phyloP scores from a whole-genome alignment of 2,113 vertebrate genomes.

The Myotis lucifugus region DNA sequence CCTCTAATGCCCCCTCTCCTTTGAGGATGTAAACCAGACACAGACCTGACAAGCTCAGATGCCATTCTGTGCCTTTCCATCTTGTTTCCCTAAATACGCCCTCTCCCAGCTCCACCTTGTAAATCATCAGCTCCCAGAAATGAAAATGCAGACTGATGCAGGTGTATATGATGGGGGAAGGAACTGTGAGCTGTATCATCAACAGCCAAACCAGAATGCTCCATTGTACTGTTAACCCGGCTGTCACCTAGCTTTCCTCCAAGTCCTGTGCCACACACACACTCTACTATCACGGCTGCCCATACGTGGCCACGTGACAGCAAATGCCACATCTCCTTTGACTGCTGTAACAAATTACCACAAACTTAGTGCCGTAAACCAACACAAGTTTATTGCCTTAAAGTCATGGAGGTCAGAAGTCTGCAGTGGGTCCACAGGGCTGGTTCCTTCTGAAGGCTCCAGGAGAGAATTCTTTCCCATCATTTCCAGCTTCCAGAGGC shows the following conservation, averaged over 20 bases:
- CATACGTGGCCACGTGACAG: fast-evolving
- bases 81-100: not conserved
- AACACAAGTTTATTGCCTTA: not conserved
- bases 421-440: not conserved
- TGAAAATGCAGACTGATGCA: not conserved
- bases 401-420: not conserved
- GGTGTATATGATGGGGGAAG: no score
- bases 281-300: not conserved
- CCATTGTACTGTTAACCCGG: not conserved
- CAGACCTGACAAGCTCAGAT: not conserved
- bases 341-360: not conserved
- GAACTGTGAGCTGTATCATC: not conserved
- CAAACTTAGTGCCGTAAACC: not conserved
- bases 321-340: not conserved
- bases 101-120: not conserved
- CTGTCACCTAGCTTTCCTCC: not conserved
- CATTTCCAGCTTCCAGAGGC: not conserved
- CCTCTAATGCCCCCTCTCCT: not conserved
- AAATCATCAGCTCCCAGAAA: not conserved
- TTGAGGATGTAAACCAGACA: not conserved
- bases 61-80: not conserved
- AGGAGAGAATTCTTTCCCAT: not conserved
- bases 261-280: not conserved
- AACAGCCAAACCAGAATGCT: not conserved
- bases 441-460: not conserved